phyloP scores from a whole-genome alignment of 1,140 invertebrate species.

The Drosophila erecta region DNA sequence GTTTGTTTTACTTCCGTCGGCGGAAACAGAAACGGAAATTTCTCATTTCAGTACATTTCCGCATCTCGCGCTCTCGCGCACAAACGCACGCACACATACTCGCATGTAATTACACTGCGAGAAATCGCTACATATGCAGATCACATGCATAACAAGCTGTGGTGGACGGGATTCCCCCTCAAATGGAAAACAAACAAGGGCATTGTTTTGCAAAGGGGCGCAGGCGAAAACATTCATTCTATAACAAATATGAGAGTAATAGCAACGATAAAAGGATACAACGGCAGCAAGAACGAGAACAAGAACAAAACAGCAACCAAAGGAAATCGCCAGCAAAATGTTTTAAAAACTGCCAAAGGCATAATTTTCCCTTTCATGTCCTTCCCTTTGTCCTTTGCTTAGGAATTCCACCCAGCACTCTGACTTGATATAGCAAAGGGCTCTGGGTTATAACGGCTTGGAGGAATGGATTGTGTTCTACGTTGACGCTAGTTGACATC shows the following conservation, averaged over 20 bases:
- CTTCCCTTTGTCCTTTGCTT: constrained; percentile 48
- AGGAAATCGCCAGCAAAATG: constrained; percentile 56
- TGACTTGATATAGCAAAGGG: constrained; percentile 37
- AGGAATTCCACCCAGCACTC: constrained; percentile 48
- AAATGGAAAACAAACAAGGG: constrained; percentile 78
- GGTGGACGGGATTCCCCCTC: constrained; percentile 17
- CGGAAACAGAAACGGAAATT: constrained; percentile 81
- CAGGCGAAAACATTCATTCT: constrained; percentile 56
- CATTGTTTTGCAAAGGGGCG: constrained; percentile 51
- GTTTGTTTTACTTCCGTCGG: constrained; percentile 80
- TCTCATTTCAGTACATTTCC: constrained; percentile 82
- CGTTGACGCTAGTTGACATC: constrained; percentile 54
- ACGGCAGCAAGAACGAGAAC: constrained; percentile 3
- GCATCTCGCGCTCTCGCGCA: constrained; percentile 45
- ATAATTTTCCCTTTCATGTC: constrained; percentile 58
- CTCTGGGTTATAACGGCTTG: constrained; percentile 12
- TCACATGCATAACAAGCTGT: constrained; percentile 69
- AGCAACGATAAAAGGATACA: constrained; percentile 66
- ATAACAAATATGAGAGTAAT: constrained; percentile 78
- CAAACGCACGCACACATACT: neutral
- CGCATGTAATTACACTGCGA: constrained; percentile 17
- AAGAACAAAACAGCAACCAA: constrained; percentile 28
- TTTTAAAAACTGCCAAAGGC: constrained; percentile 55
- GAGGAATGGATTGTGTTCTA: constrained; percentile 12
- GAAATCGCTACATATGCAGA: constrained; percentile 38